Percentiles rank a stretch among this genome's conserved stretches.
phyloP scores from a whole-genome alignment of 2,797 vertebrate genomes.

The Neopelma chrysocephalum region DNA sequence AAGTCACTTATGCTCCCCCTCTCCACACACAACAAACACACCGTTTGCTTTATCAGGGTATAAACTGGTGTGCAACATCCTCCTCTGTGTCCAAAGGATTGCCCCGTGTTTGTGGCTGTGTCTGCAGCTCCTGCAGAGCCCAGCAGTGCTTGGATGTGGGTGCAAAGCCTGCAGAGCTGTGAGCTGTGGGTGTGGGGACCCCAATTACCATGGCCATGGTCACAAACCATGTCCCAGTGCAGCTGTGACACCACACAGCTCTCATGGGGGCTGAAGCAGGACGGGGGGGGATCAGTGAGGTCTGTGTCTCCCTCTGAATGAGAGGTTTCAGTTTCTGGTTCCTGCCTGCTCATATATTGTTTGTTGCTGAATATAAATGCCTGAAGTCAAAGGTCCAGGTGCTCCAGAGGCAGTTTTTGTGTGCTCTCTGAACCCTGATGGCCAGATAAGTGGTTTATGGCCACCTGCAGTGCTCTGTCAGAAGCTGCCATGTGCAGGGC shows the following conservation, averaged over 20 bases:
- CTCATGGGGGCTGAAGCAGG: not conserved
- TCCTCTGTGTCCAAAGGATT: not conserved
- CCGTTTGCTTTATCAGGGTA: not conserved
- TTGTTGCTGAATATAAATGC: not conserved
- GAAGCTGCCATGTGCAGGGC: not conserved
- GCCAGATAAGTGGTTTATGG: not conserved
- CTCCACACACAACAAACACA: not conserved
- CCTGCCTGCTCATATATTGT: not conserved
- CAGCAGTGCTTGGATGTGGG: not conserved
- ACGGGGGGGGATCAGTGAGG: not conserved
- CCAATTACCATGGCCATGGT: not conserved
- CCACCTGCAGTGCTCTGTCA: not conserved
- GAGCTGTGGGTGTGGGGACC: not conserved
- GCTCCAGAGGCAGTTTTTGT: not conserved
- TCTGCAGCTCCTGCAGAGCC: not conserved
- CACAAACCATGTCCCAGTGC: not conserved
- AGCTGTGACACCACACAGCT: not conserved
- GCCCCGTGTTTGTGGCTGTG: not conserved
- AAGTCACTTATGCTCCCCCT: not conserved
- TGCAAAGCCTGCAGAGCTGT: not conserved
- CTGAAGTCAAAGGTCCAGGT: not conserved
- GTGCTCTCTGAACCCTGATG: not conserved
- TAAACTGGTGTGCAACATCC: not conserved
- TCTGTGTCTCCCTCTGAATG: not conserved
- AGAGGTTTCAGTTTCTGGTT: not conserved